A percentile compares a stretch with the other conserved stretches of the same genome.
Evolutionary conservation across 1,140 invertebrate species (phyloP).

Genomic region (Sycophaga agraensis): DNA sequence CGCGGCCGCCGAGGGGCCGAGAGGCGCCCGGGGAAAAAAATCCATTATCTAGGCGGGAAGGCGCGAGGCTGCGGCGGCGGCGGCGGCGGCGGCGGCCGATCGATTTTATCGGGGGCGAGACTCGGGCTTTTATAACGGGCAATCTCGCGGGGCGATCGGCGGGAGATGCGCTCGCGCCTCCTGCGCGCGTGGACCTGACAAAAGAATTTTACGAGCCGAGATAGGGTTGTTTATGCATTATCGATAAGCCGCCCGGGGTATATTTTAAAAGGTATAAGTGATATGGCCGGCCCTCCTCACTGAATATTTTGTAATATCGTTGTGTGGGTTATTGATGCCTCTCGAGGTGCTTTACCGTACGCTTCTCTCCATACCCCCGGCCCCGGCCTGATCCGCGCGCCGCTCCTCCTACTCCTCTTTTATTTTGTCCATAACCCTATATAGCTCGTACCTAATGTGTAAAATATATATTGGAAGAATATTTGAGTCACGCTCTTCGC

Average conservation of each 20-base stretch:
- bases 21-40: conserved; percentile 18
- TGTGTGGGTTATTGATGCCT: conserved; percentile 19
- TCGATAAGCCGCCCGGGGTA: conserved; percentile 13
- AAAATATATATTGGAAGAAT: too few species aligned
- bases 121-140: conserved; percentile 9
- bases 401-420: too few species aligned
- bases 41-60: conserved; percentile 25
- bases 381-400: too few species aligned
- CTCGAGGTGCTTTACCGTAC: neutral
- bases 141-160: conserved; percentile 1
- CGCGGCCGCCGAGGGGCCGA: conserved; percentile 7
- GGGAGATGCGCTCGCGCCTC: neutral
- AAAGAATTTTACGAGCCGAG: conserved; percentile 26
- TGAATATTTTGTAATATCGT: conserved; percentile 19
- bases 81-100: too few species aligned
- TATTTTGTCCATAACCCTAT: too few species aligned
- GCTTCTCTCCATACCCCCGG: too few species aligned
- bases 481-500: too few species aligned
- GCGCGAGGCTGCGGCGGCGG: too few species aligned
- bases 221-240: conserved; percentile 30
- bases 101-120: conserved; percentile 26
- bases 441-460: too few species aligned
- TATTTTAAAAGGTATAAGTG: conserved; percentile 25
- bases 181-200: conserved; percentile 18
- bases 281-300: conserved; percentile 2